phyloP scores from a whole-genome alignment of 2,113 vertebrate species.

The Penelope pileata region DNA sequence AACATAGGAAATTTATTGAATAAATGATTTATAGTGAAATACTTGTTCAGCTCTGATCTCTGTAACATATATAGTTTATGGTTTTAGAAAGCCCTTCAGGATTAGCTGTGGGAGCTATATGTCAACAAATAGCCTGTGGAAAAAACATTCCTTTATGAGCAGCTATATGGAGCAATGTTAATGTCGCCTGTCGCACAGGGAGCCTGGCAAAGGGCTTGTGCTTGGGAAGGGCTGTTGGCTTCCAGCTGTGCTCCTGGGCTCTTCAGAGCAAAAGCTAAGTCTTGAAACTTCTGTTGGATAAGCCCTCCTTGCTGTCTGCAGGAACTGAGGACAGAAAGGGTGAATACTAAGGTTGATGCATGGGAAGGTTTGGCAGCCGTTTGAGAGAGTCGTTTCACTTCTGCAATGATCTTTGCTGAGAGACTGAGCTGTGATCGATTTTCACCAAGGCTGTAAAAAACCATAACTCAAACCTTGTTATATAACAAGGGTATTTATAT shows the following conservation, averaged over 20 bases:
- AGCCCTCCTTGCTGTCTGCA: neutral
- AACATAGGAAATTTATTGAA: slow-evolving; percentile 12
- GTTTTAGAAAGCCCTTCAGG: slow-evolving; percentile 31
- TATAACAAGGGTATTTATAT: slow-evolving; percentile 12
- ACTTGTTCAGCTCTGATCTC: slow-evolving; percentile 35
- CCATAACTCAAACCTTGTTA: slow-evolving; percentile 31
- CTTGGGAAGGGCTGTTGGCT: neutral
- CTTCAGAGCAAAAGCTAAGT: neutral
- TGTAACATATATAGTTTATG: neutral
- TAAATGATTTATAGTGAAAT: slow-evolving; percentile 41
- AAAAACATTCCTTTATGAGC: neutral
- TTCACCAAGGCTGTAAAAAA: slow-evolving; percentile 19
- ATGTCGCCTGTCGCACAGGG: neutral
- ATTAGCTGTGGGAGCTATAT: slow-evolving; percentile 47
- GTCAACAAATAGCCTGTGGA: slow-evolving; percentile 4
- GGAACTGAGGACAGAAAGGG: neutral
- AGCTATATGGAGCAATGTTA: neutral
- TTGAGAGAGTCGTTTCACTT: neutral
- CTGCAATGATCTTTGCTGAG: neutral
- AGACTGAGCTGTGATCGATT: neutral
- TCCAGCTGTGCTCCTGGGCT: neutral
- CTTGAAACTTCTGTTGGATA: neutral
- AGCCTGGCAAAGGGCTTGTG: neutral
- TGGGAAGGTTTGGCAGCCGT: neutral
- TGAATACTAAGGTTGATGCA: neutral